Base-by-base conservation (phyloP, 2,888 invertebrate genomes). In the Habrosyne pyritoides region DNA sequence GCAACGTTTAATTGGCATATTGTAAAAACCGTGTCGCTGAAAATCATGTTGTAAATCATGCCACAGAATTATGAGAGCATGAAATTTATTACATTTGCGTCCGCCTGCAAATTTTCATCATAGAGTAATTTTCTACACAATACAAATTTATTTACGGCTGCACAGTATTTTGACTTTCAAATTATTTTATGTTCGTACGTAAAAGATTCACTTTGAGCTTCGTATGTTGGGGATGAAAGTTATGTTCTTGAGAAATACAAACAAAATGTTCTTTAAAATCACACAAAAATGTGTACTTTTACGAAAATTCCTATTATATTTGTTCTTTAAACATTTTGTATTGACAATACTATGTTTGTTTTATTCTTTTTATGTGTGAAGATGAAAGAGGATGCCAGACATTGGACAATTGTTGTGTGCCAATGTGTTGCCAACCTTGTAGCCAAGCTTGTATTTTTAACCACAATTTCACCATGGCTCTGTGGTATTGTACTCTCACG, bases 51-150 rank as follows among this genome's bases (percentile, higher is more conserved):
- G 80, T 90, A 89, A 89, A 89, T 90, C 87, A 89, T 75, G 77
- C 78, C 77, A 70, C 76, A 69, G 73, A 88, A 87, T 90, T 87
- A 89, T 83, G 89, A 84, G 81, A 83, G 84, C 85, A 81, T 81
- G 78, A 87, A 89, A 90, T 89, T 90, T 89, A 90, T 89, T 82
- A 80, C 87, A 66, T 75, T 76, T 73, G 80, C 83, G 77, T 87
- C 83, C 86, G 86, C 83, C 84, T 81, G 84, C 86, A 84, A 88
- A 89, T 87, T 88, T 87, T 84, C 89, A 84, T 77, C 82, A 80
- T 69, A 73, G 65, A 75, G 79, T 83, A 79, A 86, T 86, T 82
- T 79, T 81, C 79, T 81, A 81, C 75, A 79, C 77, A 80, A 83
- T 79, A 79, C 76, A 79, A 79, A 79, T 81, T 76, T 77, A 80